phyloP scores from a whole-genome alignment of 2,113 vertebrate genomes.

The Probosciger aterrimus region DNA sequence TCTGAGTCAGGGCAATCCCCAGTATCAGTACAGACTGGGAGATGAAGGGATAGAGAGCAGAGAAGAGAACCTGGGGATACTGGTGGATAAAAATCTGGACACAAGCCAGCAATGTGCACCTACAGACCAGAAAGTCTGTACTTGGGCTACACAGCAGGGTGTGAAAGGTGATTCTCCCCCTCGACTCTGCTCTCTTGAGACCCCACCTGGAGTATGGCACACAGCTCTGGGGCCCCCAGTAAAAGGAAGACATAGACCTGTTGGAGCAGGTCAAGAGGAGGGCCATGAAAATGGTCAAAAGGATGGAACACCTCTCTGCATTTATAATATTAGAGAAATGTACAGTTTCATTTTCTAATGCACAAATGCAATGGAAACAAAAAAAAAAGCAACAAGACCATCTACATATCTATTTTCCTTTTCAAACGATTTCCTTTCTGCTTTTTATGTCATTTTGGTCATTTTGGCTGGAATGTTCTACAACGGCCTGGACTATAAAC shows the following conservation, averaged over 20 bases:
- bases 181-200: background rate
- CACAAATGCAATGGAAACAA: background rate
- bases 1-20: background rate
- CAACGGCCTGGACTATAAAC: background rate
- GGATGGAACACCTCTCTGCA: background rate
- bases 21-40: background rate
- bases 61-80: background rate
- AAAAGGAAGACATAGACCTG: background rate
- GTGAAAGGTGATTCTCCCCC: background rate
- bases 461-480: background rate
- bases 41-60: background rate
- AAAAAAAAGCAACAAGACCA: background rate
- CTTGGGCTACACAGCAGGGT: background rate
- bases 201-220: background rate
- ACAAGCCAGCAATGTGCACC: background rate
- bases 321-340: background rate
- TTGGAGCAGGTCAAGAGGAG: background rate
- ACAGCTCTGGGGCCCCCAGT: accelerated
- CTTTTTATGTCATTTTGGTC: background rate
- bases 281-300: background rate
- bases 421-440: background rate
- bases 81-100: background rate
- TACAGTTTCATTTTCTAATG: background rate
- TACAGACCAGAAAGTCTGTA: background rate
- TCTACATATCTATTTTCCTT: background rate